Evolutionary conservation across 2,888 invertebrate genomes (phyloP), one percentile per base, ranked within the genome.

Genomic region (Agrochola macilenta): DNA sequence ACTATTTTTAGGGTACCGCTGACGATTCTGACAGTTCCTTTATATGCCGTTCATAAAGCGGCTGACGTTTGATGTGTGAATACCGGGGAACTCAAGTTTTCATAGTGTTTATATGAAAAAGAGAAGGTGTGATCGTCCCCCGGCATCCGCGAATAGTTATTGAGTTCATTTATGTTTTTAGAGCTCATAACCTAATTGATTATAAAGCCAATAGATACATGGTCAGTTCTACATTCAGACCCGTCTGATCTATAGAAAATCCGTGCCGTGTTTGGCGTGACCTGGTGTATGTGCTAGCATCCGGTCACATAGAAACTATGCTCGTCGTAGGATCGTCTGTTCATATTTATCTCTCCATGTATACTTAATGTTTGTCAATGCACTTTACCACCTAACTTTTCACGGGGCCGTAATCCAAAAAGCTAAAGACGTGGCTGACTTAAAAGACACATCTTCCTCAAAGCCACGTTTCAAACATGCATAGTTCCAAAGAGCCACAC

Each of bases 401-500:
- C 26, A 54, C 23, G 7, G 8, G 8, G 0, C 46, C 17, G 9
- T 49, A 20, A 69, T 11, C 5, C 5, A 49, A 30, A 63, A 63
- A 57, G 26, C 57, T 30, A 7, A 63, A 78, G 43, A 69, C 30
- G 14, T 58, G 26, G 14, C 69, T 26, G 20, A 49, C 69, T 61
- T 70, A 71, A 71, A 83, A 83, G 66, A 49, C 46, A 70, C 39
- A 68, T 49, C 57, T 49, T 46, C 57, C 52, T 71, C 54, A 68
- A 81, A 85, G 71, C 35, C 35, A 69, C 52, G 63, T 65, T 39
- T 61, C 66, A 81, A 69, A 71, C 60, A 64, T 46, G 52, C 58
- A 69, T 84, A 85, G 85, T 84, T 86, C 82, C 82, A 86, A 85
- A 87, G 84, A 82, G 75, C 83, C 83, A 82, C 78, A 81, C 65